Base-by-base conservation (phyloP, 1,140 invertebrate species). In the Pseudomyrmex concolor region DNA sequence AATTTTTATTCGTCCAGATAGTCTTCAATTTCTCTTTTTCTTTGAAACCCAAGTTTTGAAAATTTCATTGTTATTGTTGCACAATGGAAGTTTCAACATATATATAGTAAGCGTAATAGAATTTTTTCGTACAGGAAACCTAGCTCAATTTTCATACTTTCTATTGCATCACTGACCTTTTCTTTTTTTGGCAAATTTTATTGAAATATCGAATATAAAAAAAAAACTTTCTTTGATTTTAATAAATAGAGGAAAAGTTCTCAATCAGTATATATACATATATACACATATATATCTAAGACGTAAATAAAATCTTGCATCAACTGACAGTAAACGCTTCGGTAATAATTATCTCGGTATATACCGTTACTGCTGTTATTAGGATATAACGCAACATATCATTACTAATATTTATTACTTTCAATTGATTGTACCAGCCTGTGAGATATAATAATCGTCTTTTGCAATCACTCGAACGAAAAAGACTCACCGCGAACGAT, bases 381-480 rank as follows among this genome's bases (percentile, higher is more conserved):
- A 51, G 80, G 13, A 54, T 22, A 48, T 17, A 43, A 54, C 19
- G 54, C 66, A 66, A 45, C 60, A 54, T 78, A 54, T 78, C 25
- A 84, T 86, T 77, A 87, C 34, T n/a, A 48, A 83, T 80, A 80
- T 85, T 89, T 88, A 89, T 87, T 76, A 71, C 13, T 59, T 19
- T 45, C 55, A 63, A 88, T 87, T 77, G 77, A 88, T 87, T 83
- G 73, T 73, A 19, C 45, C n/a, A 45, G 19, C 10, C 43, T 9
- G 34, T 34, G 19, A 22, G 45, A 73, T 60, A 77, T 82, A 82
- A 82, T 87, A 78, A 82, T 82, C 64, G 48, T 22, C 9, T 72
- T 17, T 78, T n/a, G 45, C 55, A 59, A 63, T 77, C n/a, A 17
- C 3, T 17, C 10, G 34, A 62, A 8, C 54, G 25, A 48, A 12